phyloP scores from a whole-genome alignment of 2,113 vertebrate genomes.

The Lepus europaeus region DNA sequence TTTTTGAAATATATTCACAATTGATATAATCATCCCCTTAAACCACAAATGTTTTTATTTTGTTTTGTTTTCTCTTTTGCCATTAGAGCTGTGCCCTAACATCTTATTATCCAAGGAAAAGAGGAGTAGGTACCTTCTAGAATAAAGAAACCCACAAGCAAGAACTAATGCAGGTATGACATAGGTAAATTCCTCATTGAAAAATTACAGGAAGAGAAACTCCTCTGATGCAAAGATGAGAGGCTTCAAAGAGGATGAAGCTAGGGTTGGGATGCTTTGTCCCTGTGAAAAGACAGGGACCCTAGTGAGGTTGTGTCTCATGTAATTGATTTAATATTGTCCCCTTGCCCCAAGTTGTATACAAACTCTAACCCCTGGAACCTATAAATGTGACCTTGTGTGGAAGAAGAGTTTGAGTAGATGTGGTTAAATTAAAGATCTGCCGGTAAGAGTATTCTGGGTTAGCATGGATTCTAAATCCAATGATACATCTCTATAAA shows the following conservation, averaged over 20 bases:
- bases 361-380: neutral
- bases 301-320: too few species aligned
- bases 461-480: neutral
- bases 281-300: neutral
- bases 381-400: neutral
- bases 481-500: neutral
- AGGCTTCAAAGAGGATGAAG: neutral
- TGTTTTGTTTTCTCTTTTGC: neutral
- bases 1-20: conserved; percentile 20
- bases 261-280: neutral
- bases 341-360: neutral
- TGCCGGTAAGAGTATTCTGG: neutral
- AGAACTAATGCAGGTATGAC: neutral
- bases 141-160: neutral
- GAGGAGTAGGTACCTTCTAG: neutral
- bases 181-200: neutral
- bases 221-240: neutral
- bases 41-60: neutral
- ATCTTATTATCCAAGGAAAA: neutral
- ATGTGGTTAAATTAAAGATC: neutral
- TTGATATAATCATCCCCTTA: neutral
- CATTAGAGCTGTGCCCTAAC: neutral
- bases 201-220: neutral
- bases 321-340: neutral
- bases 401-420: neutral